phyloP scores from a whole-genome alignment of 2,113 vertebrate genomes.

The Callospermophilus lateralis region DNA sequence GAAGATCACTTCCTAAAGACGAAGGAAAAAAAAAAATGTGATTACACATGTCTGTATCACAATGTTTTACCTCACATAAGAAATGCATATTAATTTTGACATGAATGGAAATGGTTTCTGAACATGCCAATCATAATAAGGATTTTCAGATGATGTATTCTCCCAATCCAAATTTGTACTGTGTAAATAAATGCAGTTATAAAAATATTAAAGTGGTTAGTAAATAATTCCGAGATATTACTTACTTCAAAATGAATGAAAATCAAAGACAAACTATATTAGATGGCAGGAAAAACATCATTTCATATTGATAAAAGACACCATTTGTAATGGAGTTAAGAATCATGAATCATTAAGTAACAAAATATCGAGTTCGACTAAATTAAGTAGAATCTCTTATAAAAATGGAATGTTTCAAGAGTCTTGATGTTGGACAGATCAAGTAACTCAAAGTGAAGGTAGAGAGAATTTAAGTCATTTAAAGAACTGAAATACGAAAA shows the following conservation, averaged over 20 bases:
- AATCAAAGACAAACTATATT: conserved; percentile 58
- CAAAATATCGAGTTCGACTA: conserved; percentile 62
- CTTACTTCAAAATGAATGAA: conserved; percentile 65
- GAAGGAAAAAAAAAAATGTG: neutral
- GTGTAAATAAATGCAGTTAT: neutral
- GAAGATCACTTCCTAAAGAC: neutral
- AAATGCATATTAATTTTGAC: neutral
- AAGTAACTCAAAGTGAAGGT: conserved; percentile 45
- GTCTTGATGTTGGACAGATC: conserved; percentile 23
- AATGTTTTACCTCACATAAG: neutral
- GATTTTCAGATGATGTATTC: conserved; percentile 7
- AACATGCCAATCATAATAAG: neutral
- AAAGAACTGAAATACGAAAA: conserved; percentile 47
- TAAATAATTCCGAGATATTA: conserved; percentile 56
- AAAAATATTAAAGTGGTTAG: conserved; percentile 51
- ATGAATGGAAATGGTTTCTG: conserved; percentile 17
- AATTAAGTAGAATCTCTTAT: conserved; percentile 58
- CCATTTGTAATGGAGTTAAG: conserved; percentile 55
- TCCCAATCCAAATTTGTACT: neutral
- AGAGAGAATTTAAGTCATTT: conserved; percentile 12
- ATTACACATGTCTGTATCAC: neutral
- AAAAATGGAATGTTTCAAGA: conserved; percentile 43
- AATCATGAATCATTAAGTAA: conserved; percentile 61
- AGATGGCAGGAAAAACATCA: conserved; percentile 41
- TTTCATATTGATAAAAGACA: conserved; percentile 67